phyloP scores from a whole-genome alignment of 2,888 invertebrate genomes.

The Sinopyrophorus schimmeli region DNA sequence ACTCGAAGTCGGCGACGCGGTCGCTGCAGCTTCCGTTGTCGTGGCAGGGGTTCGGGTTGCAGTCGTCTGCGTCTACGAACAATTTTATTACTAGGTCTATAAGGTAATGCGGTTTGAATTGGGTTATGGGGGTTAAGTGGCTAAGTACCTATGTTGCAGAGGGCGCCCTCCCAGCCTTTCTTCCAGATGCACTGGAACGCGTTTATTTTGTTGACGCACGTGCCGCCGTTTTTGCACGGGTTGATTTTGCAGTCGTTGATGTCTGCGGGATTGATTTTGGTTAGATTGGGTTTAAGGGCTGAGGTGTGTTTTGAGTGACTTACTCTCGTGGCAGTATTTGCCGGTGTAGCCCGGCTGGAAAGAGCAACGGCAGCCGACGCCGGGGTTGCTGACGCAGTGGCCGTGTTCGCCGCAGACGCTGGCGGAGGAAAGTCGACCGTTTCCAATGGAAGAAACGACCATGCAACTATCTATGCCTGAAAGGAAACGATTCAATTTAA shows the following conservation, averaged over 20 bases:
- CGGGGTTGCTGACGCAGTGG: slow-evolving; percentile 67
- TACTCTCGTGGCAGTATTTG: slow-evolving; percentile 80
- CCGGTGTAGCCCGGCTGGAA: slow-evolving; percentile 81
- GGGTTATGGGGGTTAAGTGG: too few species aligned
- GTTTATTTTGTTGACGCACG: slow-evolving; percentile 78
- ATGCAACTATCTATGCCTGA: slow-evolving; percentile 62
- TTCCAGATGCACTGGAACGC: slow-evolving; percentile 84
- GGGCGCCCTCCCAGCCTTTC: slow-evolving; percentile 82
- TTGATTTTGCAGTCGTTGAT: slow-evolving; percentile 77
- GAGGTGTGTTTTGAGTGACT: too few species aligned
- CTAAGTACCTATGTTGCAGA: slow-evolving; percentile 71
- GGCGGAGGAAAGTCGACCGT: slow-evolving; percentile 49
- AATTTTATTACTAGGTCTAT: too few species aligned
- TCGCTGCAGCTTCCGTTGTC: slow-evolving; percentile 65
- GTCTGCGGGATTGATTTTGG: too few species aligned
- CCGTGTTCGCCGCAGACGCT: slow-evolving; percentile 74
- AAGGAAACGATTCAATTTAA: too few species aligned
- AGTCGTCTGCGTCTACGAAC: slow-evolving; percentile 70
- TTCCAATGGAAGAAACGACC: slow-evolving; percentile 56
- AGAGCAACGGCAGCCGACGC: slow-evolving; percentile 69
- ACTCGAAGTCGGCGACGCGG: slow-evolving; percentile 62
- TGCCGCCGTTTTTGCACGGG: slow-evolving; percentile 78
- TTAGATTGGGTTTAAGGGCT: too few species aligned
- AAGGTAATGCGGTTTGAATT: too few species aligned
- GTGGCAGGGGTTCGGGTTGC: slow-evolving; percentile 62